phyloP scores from a whole-genome alignment of 1,140 invertebrate species.

The Panagrolaimus sp. region DNA sequence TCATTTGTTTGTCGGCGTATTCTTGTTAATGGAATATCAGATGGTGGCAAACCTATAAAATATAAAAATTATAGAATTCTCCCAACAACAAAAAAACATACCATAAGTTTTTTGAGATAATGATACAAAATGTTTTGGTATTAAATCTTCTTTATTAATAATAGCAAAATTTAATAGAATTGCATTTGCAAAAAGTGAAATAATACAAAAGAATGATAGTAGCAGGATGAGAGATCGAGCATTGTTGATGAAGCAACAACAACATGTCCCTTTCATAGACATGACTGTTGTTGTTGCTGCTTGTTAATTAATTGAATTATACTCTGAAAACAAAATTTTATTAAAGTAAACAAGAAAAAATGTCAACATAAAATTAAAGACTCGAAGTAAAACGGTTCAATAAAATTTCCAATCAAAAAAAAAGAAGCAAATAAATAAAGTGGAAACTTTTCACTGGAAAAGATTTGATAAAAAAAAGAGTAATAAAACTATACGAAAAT shows the following conservation, averaged over 20 bases:
- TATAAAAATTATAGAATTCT: background rate
- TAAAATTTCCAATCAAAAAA: too few relatives aligned
- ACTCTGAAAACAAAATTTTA: too few relatives aligned
- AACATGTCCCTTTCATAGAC: background rate
- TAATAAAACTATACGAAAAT: too few relatives aligned
- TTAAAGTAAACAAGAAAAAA: too few relatives aligned
- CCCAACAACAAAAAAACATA: background rate
- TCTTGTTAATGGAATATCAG: background rate
- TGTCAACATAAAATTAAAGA: too few relatives aligned
- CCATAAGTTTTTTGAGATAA: background rate
- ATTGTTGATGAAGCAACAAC: slow-evolving; percentile 12
- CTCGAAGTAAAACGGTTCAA: too few relatives aligned
- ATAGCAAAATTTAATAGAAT: slow-evolving; percentile 1
- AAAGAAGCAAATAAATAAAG: too few relatives aligned
- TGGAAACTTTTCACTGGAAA: too few relatives aligned
- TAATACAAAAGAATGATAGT: background rate
- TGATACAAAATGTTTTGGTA: slow-evolving; percentile 6
- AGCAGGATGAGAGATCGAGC: background rate
- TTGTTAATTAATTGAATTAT: too few relatives aligned
- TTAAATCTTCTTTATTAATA: background rate
- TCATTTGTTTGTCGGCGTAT: background rate
- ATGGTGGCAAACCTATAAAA: background rate
- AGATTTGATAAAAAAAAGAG: too few relatives aligned
- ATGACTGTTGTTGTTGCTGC: too few relatives aligned
- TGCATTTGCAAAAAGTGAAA: background rate